Evolutionary conservation across 2,797 vertebrate species (phyloP), one percentile per base, ranked within the genome.

Genomic region (Arctocebus calabarensis): DNA sequence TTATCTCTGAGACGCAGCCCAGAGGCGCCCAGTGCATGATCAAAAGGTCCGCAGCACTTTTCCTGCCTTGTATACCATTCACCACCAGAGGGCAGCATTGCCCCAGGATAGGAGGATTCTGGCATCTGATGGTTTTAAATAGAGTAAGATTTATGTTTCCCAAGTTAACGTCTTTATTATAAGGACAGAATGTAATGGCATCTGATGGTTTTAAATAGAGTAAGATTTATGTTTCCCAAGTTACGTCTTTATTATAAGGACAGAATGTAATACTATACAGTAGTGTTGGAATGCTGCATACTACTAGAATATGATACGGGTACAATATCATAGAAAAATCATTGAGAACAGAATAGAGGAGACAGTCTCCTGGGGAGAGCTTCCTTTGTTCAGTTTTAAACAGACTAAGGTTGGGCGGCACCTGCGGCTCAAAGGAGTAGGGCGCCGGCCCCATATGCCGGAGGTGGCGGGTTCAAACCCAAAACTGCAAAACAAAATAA

Each of bases 41-140:
- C 27, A 5, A 8, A 23, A 40, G 14, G 3, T 25, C 16, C 0
- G 40, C 37, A 1, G 2, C 16, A 0, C 0, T 19, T 14, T 32
- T 43, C 19, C 29, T 19, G 7, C 62, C 2, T 5, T 45, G 3
- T 5, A 1, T 0, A 0, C 2, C 7, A 4, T 3, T 48, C 27
- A 27, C 29, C 95, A 48, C 27, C 3, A 62, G 95, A 61, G 85
- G 95, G 55, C 29, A 82, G 81, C 1, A 0, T n/a, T 75, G 52
- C 8, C 75, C 1, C 3, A 14, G 8, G 13, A 5, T 5, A 2
- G 6, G 20, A 5, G 25, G 55, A n/a, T 32, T 25, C 32, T 4
- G 1, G 29, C 0, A 2, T 29, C 11, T 20, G 0, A 5, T 9
- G 12, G 5, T 7, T 52, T 32, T 13, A 5, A 5, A 0, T 4